phyloP scores from a whole-genome alignment of 2,888 invertebrate species.

The Torymus tubicola region DNA sequence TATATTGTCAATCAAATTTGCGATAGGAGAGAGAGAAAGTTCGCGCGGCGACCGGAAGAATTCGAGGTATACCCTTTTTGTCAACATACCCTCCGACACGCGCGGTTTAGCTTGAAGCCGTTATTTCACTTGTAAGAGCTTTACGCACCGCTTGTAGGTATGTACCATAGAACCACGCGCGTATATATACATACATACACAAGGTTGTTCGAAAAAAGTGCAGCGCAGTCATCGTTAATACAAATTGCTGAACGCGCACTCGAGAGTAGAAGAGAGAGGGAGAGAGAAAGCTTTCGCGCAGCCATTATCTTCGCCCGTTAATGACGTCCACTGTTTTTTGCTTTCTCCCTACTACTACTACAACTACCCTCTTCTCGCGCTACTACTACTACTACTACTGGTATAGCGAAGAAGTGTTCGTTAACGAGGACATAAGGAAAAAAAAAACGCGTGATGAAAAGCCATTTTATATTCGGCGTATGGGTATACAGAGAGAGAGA shows the following conservation, averaged over 20 bases:
- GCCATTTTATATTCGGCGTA: slow-evolving; percentile 1
- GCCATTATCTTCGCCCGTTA: slow-evolving; percentile 69
- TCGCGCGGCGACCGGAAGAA: too few relatives aligned
- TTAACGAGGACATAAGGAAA: slow-evolving; percentile 50
- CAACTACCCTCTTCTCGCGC: too few relatives aligned
- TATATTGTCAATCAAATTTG: too few relatives aligned
- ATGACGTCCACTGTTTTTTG: slow-evolving; percentile 72
- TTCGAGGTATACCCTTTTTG: too few relatives aligned
- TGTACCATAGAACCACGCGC: too few relatives aligned
- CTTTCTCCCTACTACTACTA: slow-evolving; percentile 40
- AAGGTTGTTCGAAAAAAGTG: slow-evolving; percentile 30
- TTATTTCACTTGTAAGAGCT: too few relatives aligned
- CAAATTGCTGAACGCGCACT: slow-evolving; percentile 51
- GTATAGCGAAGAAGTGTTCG: slow-evolving; percentile 57
- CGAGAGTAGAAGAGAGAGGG: too few relatives aligned
- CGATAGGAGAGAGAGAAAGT: too few relatives aligned
- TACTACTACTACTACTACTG: not conserved
- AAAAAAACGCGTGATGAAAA: slow-evolving; percentile 6
- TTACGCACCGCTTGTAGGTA: too few relatives aligned
- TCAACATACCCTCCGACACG: too few relatives aligned
- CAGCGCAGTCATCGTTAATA: slow-evolving; percentile 58
- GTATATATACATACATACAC: too few relatives aligned
- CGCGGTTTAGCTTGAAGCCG: too few relatives aligned
- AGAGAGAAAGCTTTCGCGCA: slow-evolving; percentile 3
- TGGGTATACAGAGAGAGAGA: not conserved